Conservation (phyloP, 1,140 invertebrate genomes). For the Euborellia annulipes region DNA sequence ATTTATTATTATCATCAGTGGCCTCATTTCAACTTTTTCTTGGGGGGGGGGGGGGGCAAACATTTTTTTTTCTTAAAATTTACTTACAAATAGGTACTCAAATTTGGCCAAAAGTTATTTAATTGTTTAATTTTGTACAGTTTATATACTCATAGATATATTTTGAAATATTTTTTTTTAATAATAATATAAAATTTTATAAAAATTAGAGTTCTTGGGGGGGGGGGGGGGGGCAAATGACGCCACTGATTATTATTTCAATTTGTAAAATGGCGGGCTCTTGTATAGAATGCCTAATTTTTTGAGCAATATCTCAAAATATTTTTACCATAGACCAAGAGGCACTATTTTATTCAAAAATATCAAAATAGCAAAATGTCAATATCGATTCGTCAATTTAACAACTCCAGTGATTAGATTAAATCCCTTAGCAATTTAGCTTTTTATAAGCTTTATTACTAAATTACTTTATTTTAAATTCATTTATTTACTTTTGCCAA, state of each 20-base stretch:
- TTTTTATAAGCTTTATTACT: too few species aligned
- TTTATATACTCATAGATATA: too few species aligned
- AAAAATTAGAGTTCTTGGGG: too few species aligned
- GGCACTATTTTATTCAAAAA: not conserved
- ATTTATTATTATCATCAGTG: not conserved
- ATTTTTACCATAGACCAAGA: not conserved
- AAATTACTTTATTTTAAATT: conserved; percentile 7
- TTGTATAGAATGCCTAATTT: too few species aligned
- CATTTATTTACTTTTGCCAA: conserved; percentile 37
- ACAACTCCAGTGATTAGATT: too few species aligned
- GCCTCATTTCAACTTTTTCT: not conserved
- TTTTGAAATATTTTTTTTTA: too few species aligned
- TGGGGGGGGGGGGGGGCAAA: not conserved
- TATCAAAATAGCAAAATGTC: not conserved
- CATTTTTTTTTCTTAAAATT: not conserved
- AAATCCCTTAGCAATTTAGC: too few species aligned
- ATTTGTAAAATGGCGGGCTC: too few species aligned
- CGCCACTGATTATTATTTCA: too few species aligned
- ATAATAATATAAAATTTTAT: too few species aligned
- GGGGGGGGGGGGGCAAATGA: too few species aligned
- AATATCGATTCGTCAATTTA: not conserved
- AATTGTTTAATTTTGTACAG: not conserved
- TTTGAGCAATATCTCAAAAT: not conserved
- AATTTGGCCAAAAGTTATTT: not conserved
- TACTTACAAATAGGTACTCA: not conserved